A percentile compares a stretch with the other conserved stretches of the same genome.
Evolutionary conservation across 2,113 vertebrate species (phyloP).

Genomic region (Nesogale talazaci): DNA sequence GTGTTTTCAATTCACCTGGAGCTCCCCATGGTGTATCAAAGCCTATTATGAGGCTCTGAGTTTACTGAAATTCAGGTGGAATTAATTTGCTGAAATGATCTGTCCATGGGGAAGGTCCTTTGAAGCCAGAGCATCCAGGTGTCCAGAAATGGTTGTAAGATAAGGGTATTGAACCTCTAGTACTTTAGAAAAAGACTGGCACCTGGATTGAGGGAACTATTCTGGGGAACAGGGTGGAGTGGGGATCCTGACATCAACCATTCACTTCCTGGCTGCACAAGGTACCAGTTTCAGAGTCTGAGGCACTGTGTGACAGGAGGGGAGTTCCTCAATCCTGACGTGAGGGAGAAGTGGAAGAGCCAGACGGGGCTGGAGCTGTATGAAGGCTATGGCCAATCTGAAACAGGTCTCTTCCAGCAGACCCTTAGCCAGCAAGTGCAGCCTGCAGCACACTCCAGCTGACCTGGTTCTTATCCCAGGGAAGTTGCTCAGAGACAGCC

Average conservation of each 20-base stretch:
- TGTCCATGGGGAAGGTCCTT: background rate
- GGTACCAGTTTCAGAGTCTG: slow-evolving; percentile 87
- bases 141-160: background rate
- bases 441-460: background rate
- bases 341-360: slow-evolving; percentile 87
- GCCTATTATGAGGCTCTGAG: background rate
- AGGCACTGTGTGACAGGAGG: slow-evolving; percentile 88
- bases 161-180: background rate
- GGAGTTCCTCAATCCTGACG: slow-evolving; percentile 89
- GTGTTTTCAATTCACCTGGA: background rate
- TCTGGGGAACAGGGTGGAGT: background rate
- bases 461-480: background rate
- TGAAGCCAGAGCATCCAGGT: background rate
- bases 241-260: background rate
- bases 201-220: background rate
- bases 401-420: slow-evolving; percentile 80
- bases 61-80: background rate
- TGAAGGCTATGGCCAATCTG: slow-evolving; percentile 91
- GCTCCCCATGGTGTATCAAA: background rate
- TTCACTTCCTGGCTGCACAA: slow-evolving; percentile 69
- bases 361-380: slow-evolving; percentile 89
- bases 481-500: too few species aligned
- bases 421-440: background rate
- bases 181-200: background rate
- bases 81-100: background rate